Percentiles rank a stretch among this genome's conserved stretches.
Evolutionary conservation across 23 tunicate species (phyloP).

Genomic region (Styela clava): DNA sequence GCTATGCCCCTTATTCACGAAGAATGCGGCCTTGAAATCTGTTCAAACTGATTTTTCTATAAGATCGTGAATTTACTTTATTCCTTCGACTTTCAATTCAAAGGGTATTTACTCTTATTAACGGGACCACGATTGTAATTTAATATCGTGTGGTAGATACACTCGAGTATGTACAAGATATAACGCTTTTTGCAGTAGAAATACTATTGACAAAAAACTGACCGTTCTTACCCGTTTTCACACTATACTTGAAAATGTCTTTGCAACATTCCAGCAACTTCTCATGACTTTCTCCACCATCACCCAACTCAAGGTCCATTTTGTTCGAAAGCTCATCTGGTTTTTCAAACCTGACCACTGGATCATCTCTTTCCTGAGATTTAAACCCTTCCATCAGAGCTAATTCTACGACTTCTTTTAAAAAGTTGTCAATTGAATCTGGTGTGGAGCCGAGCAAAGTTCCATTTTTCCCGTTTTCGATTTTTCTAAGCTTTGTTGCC

Average conservation of each 20-base stretch:
- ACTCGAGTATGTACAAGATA: no score
- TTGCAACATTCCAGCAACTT: slow-evolving; percentile 28
- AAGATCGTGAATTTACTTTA: no score
- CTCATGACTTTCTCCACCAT: slow-evolving; percentile 38
- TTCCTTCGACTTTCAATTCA: no score
- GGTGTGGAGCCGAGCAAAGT: neutral
- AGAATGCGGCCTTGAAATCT: no score
- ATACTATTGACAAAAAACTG: no score
- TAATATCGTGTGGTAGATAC: no score
- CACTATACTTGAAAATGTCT: slow-evolving; percentile 50
- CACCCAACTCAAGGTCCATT: slow-evolving; percentile 30
- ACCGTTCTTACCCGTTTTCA: slow-evolving; percentile 72
- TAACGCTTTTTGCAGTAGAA: no score
- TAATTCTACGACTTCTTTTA: slow-evolving; percentile 35
- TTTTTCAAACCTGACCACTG: slow-evolving; percentile 41
- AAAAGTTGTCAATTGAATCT: slow-evolving; percentile 29
- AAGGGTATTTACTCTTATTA: no score
- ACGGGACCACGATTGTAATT: no score
- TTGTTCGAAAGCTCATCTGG: slow-evolving; percentile 51
- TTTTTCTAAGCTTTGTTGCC: neutral
- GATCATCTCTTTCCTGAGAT: slow-evolving; percentile 18
- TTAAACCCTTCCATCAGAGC: slow-evolving; percentile 39
- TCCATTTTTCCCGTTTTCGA: neutral
- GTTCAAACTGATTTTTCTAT: no score
- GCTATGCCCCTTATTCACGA: no score